Conservation (phyloP, 2,797 vertebrate species). For the Botia kubotai region DNA sequence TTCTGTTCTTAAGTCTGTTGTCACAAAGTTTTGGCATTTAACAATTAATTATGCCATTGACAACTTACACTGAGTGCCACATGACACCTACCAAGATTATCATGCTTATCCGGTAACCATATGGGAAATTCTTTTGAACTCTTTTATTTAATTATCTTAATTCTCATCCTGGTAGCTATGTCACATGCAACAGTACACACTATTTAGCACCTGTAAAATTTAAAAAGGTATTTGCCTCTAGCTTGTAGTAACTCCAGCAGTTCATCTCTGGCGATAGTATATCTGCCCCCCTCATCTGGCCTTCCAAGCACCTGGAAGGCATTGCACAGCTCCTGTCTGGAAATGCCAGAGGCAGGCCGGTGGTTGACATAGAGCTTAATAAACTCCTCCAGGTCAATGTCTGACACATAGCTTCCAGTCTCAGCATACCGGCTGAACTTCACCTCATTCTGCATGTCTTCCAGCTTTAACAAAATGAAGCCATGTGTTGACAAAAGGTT, state of each 20-base stretch:
- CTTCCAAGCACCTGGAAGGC: slow-evolving; percentile 82
- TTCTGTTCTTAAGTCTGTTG: background rate
- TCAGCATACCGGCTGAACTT: slow-evolving; percentile 88
- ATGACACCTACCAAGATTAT: background rate
- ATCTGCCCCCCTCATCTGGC: slow-evolving; percentile 65
- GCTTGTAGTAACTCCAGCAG: slow-evolving; percentile 84
- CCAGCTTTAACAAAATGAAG: slow-evolving; percentile 76
- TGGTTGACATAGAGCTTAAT: slow-evolving; percentile 93
- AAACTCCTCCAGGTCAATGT: slow-evolving; percentile 87
- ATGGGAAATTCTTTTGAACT: background rate
- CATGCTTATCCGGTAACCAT: background rate
- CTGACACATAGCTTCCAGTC: slow-evolving; percentile 82
- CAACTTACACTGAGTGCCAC: background rate
- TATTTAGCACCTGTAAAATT: background rate
- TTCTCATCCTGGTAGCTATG: background rate
- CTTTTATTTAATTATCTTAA: background rate
- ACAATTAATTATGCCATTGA: background rate
- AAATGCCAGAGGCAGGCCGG: slow-evolving; percentile 83
- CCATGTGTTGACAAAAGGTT: background rate
- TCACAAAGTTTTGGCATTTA: background rate
- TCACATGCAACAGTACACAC: background rate
- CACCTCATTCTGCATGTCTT: slow-evolving; percentile 91
- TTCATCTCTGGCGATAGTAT: slow-evolving; percentile 76
- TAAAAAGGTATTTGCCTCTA: slow-evolving; percentile 77
- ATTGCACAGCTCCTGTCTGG: slow-evolving; percentile 70